A percentile compares a stretch with the other conserved stretches of the same genome.
Conservation (phyloP, 2,113 vertebrate genomes). For the Python bivittatus region DNA sequence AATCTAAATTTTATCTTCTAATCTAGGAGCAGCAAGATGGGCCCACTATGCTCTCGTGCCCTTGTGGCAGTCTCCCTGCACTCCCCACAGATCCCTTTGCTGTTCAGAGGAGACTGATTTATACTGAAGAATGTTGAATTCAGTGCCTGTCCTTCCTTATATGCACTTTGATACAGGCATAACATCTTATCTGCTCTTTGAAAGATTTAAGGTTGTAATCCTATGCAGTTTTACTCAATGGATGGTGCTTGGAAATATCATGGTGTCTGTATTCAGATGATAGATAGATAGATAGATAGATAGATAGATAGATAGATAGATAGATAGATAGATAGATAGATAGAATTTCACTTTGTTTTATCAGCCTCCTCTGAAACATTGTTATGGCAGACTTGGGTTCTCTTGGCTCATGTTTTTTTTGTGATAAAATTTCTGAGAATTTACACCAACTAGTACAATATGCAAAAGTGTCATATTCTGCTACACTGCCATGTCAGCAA, state of each 20-base stretch:
- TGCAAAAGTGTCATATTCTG: background rate
- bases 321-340: background rate
- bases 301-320: background rate
- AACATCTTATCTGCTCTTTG: background rate
- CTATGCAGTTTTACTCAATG: background rate
- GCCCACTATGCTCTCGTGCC: background rate
- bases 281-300: background rate
- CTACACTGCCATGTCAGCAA: background rate
- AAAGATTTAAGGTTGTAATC: background rate
- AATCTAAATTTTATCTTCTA: background rate
- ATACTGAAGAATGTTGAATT: background rate
- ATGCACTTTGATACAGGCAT: background rate
- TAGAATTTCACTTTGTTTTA: background rate
- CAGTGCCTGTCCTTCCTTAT: background rate
- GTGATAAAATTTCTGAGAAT: conserved; percentile 52
- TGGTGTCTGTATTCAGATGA: background rate
- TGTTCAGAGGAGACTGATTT: background rate
- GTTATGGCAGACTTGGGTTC: conserved; percentile 52
- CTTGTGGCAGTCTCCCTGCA: background rate
- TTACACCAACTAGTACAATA: background rate
- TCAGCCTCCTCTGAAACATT: accelerated
- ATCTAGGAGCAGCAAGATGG: background rate
- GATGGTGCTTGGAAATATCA: background rate
- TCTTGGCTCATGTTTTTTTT: conserved; percentile 13
- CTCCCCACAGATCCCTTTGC: background rate